These are phyloP conservation scores for Parus major DNA, from an alignment of 2,113 vertebrate genomes.

Conservation along the genomic window DNA sequence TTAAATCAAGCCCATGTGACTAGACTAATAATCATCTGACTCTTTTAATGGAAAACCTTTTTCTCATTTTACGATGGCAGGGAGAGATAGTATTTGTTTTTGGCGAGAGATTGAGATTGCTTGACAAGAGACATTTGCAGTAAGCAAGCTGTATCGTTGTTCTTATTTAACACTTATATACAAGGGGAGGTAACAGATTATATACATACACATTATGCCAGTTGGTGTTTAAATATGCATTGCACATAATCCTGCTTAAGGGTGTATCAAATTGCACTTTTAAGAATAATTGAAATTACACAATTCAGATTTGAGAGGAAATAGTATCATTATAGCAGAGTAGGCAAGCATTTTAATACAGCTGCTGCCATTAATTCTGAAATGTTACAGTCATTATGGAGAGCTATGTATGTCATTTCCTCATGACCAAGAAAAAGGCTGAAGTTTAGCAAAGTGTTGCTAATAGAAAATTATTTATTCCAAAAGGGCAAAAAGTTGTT, in stretches of 20 bases:
- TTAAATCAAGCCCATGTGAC: not conserved
- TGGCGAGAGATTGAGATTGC: not conserved
- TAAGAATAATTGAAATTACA: slow-evolving; percentile 7
- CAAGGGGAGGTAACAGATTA: not conserved
- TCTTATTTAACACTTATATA: not conserved
- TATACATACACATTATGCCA: not conserved
- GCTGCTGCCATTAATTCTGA: not conserved
- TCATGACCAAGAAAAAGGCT: not conserved
- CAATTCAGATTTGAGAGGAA: not conserved
- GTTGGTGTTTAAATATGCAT: not conserved
- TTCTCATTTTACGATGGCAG: not conserved
- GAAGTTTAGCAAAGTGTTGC: not conserved
- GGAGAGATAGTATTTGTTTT: not conserved
- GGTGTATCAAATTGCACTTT: not conserved
- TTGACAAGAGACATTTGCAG: not conserved
- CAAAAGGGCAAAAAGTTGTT: not conserved
- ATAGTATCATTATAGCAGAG: not conserved
- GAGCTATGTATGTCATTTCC: not conserved
- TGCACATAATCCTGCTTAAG: not conserved
- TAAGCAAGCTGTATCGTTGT: not conserved
- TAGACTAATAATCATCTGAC: not conserved
- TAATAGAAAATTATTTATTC: not conserved
- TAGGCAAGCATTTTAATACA: not conserved
- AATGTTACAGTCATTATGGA: not conserved
- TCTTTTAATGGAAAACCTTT: not conserved